Conservation (phyloP, 2,113 vertebrate species). For the Apaloderma vittatum region DNA sequence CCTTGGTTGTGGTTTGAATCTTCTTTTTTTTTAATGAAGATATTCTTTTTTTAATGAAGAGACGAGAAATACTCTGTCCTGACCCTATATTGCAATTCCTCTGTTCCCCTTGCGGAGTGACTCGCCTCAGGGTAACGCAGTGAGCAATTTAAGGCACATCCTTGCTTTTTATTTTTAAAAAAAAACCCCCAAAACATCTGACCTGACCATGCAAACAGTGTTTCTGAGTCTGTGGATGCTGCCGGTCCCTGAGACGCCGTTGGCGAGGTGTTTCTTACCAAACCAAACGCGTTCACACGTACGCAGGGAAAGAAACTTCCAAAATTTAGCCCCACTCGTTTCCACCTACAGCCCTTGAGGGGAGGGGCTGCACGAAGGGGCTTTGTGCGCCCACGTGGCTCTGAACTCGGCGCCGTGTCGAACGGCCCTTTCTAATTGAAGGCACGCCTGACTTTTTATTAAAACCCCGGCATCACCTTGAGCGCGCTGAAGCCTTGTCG, state of each 20-base stretch:
- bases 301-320: not conserved
- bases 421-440: rapidly evolving
- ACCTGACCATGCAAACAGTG: not conserved
- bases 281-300: rapidly evolving
- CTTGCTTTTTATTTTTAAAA: not conserved
- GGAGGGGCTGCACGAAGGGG: not conserved
- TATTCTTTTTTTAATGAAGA: too few species aligned
- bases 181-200: not conserved
- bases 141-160: rapidly evolving
- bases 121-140: not conserved
- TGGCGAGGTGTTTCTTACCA: not conserved
- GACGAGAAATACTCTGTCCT: not conserved
- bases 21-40: not conserved
- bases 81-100: not conserved
- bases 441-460: not conserved
- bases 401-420: rapidly evolving
- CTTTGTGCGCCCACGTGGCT: rapidly evolving
- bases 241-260: rapidly evolving
- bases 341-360: not conserved
- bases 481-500: rapidly evolving
- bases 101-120: not conserved
- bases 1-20: not conserved
- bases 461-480: not conserved
- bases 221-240: not conserved
- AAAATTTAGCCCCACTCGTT: not conserved